Evolutionary conservation across 2,797 vertebrate species (phyloP).

Genomic region (Adelosebastes latens): DNA sequence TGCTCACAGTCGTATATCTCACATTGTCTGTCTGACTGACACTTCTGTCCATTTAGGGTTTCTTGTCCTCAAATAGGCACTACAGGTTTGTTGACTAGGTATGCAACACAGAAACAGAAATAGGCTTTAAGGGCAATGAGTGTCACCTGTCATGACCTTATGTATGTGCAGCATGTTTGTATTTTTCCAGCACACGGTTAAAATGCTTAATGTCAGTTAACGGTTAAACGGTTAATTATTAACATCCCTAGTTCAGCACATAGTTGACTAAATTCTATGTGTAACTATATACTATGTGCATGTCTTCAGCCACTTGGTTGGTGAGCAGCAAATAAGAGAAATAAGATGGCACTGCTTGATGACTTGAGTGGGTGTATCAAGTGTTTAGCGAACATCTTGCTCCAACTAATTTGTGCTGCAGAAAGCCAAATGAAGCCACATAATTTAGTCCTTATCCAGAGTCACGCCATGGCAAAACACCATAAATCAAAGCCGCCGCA

Average conservation of each 20-base stretch:
- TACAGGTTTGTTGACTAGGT: too few species aligned
- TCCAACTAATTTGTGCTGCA: constrained; percentile 49
- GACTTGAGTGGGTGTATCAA: constrained; percentile 55
- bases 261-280: not conserved
- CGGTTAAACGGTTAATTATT: too few species aligned
- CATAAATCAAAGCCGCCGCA: constrained; percentile 23
- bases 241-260: not conserved
- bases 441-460: constrained; percentile 27
- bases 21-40: too few species aligned
- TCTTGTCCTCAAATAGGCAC: too few species aligned
- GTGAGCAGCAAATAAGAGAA: constrained; percentile 37
- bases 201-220: too few species aligned
- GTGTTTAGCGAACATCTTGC: constrained; percentile 48
- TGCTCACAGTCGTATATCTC: too few species aligned
- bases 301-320: not conserved
- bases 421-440: constrained; percentile 43
- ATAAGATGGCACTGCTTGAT: constrained; percentile 32
- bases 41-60: too few species aligned
- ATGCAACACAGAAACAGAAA: too few species aligned
- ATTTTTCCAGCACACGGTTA: too few species aligned
- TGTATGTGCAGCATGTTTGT: too few species aligned
- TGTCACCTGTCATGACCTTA: too few species aligned
- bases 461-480: constrained; percentile 33
- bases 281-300: not conserved
- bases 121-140: too few species aligned